Percentiles rank a stretch among this genome's conserved stretches.
phyloP scores from a whole-genome alignment of 2,888 invertebrate genomes.

The Clostera curtula region DNA sequence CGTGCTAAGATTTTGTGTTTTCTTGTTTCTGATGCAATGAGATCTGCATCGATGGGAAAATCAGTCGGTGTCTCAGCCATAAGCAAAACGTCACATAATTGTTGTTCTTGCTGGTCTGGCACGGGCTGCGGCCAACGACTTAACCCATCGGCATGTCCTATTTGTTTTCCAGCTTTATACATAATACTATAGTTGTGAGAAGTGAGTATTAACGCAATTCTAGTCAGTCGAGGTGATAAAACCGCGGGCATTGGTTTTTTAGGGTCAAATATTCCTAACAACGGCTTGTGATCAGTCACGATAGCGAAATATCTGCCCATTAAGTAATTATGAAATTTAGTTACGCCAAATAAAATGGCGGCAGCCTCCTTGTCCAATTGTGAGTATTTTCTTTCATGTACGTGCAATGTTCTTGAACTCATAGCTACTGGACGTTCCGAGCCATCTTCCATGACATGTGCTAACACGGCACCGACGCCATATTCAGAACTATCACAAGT shows the following conservation, averaged over 20 bases:
- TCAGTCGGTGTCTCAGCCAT: constrained; percentile 7
- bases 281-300: constrained; percentile 12
- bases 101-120: constrained; percentile 2
- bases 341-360: constrained; percentile 16
- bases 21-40: constrained; percentile 3
- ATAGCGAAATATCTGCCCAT: constrained; percentile 8
- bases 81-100: constrained; percentile 3
- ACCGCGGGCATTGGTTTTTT: constrained; percentile 3
- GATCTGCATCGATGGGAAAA: constrained; percentile 4
- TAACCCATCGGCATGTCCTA: constrained; percentile 7
- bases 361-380: constrained; percentile 19
- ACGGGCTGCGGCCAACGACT: constrained; percentile 6
- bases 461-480: constrained; percentile 14
- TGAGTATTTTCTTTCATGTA: constrained; percentile 14
- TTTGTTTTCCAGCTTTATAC: constrained; percentile 4
- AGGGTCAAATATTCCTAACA: constrained; percentile 7
- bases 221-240: constrained; percentile 4
- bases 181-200: constrained; percentile 1
- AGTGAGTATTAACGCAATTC: constrained; percentile 2
- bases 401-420: constrained; percentile 14
- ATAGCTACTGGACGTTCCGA: constrained; percentile 13
- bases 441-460: constrained; percentile 13
- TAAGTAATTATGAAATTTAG: constrained; percentile 10
- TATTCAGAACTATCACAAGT: constrained; percentile 13
- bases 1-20: constrained; percentile 2